phyloP scores from a whole-genome alignment of 2,113 vertebrate species.

The Rhombomys opimus region DNA sequence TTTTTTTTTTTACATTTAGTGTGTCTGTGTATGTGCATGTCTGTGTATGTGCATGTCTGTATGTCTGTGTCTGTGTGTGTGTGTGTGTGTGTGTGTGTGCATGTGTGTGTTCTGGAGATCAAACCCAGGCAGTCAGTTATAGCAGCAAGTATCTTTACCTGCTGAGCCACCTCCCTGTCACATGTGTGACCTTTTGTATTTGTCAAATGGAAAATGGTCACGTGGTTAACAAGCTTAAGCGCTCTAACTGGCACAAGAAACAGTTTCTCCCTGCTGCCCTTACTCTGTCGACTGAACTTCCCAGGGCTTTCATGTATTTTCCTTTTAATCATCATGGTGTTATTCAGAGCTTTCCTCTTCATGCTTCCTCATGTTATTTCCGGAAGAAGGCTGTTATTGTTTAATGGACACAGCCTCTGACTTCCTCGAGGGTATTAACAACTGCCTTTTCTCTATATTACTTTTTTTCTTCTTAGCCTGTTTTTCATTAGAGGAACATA shows the following conservation, averaged over 20 bases:
- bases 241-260: background rate
- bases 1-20: background rate
- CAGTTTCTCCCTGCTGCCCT: background rate
- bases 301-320: constrained; percentile 7
- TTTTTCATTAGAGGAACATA: constrained; percentile 10
- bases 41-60: too few relatives aligned
- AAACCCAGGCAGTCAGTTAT: background rate
- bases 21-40: background rate
- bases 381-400: constrained; percentile 23
- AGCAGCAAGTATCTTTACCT: too few relatives aligned
- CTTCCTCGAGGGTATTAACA: background rate
- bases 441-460: background rate
- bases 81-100: background rate
- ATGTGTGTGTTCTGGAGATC: background rate
- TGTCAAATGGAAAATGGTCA: background rate
- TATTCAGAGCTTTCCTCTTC: constrained; percentile 42
- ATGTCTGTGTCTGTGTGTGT: background rate
- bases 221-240: background rate
- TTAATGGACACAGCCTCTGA: constrained; percentile 19
- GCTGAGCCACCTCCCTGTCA: background rate
- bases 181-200: background rate
- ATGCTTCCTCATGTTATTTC: constrained; percentile 15
- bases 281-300: constrained; percentile 2
- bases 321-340: background rate
- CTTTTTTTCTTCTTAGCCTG: background rate